Base-by-base conservation (phyloP, 2,888 invertebrate species). In the Tanypteryx hageni region DNA sequence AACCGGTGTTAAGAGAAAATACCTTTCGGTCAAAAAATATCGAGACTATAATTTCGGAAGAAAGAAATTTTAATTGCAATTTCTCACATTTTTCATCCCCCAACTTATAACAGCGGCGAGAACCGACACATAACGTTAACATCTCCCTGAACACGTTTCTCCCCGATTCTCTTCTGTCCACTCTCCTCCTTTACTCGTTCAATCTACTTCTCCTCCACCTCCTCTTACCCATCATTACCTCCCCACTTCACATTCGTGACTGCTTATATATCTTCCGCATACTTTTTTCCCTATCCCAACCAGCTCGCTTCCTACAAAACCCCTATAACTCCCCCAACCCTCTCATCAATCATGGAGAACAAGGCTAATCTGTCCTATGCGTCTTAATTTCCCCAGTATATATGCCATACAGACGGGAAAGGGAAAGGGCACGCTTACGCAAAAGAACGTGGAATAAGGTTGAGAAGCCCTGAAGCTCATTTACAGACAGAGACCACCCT, bases 281-380 rank as follows among this genome's bases (percentile, higher is more conserved):
- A n/a, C n/a, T 76, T 27, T 76, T 27, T 44, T 5, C 44, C 44
- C 44, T 44, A 44, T 44, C 44, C 44, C 44, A 44, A 1, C 44
- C 44, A 1, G 44, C 5, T 44, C 44, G 3, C 44, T 44, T 44
- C 44, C 44, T 1, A 18, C 57, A 61, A 61, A 86, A 86, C 86
- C 86, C 22, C 27, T 22, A 18, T n/a, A 16, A 14, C 76, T 82
- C 44, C 44, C 82, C 82, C 31, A 82, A 31, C 82, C 82, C 31
- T 18, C 86, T 86, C 86, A 86, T 86, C 86, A 86, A 86, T 86
- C 86, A 86, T 86, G 59, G 86, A 61, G 61, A 59, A 31, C 61
- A 61, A 86, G 61, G 86, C 59, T 86, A 86, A 86, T 86, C 86
- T 86, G 86, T 86, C 86, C 86, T 59, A 86, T 86, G 86, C 61